Conservation (phyloP, 2,888 invertebrate genomes). For the Cotesia congregata region DNA sequence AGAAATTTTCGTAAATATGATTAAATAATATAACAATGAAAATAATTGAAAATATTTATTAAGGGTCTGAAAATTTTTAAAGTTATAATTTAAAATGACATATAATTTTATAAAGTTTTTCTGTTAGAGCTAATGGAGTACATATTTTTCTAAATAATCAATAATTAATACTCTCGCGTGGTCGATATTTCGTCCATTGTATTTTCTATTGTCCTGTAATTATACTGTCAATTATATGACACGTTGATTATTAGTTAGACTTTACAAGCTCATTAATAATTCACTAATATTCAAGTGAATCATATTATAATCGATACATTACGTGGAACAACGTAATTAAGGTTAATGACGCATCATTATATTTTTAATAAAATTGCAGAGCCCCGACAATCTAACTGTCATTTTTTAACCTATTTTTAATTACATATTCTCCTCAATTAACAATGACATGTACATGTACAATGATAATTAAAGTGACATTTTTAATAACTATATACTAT, state of each 20-base stretch:
- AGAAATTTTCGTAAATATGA: no score
- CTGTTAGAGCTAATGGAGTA: no score
- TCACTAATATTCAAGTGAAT: slow-evolving; percentile 6
- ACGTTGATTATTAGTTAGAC: slow-evolving; percentile 22
- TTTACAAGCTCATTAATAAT: slow-evolving; percentile 31
- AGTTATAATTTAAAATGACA: no score
- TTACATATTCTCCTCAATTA: not conserved
- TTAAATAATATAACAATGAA: no score
- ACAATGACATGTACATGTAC: no score
- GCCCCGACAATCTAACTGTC: not conserved
- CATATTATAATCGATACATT: not conserved
- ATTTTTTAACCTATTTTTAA: not conserved
- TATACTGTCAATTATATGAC: slow-evolving; percentile 17
- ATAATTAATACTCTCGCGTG: not conserved
- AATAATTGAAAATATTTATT: no score
- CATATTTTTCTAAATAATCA: no score
- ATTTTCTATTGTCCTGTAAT: not conserved
- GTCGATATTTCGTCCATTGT: not conserved
- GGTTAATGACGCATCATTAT: slow-evolving; percentile 25
- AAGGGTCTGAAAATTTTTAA: no score
- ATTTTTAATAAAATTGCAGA: slow-evolving; percentile 3
- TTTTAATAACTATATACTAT: not conserved
- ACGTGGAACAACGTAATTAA: slow-evolving; percentile 24
- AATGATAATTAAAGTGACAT: no score
- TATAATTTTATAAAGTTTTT: no score